Evolutionary conservation across 92 coral and sea anemone species (phyloP).

Genomic region (Pocillopora meandrina): DNA sequence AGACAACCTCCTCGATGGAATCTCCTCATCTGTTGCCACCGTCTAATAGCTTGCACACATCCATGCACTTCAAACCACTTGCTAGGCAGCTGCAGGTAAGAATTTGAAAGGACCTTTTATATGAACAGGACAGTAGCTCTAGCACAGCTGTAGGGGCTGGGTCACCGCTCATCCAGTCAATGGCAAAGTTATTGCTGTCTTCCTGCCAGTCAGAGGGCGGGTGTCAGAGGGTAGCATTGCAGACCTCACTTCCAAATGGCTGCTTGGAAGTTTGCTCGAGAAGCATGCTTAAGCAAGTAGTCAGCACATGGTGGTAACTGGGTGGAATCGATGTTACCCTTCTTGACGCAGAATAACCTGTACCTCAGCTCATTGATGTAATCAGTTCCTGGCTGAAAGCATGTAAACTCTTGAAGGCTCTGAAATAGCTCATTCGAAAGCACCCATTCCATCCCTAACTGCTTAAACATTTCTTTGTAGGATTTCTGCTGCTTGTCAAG

Average conservation of each 20-base stretch:
- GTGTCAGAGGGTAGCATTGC: conserved; percentile 31
- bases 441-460: conserved; percentile 44
- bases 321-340: conserved; percentile 45
- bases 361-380: conserved; percentile 19
- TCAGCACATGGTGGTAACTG: conserved; percentile 54
- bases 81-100: conserved; percentile 25
- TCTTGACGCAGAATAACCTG: conserved; percentile 57
- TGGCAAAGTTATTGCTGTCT: conserved; percentile 30
- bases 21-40: conserved; percentile 10
- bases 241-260: conserved; percentile 49
- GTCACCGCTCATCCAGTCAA: conserved; percentile 56
- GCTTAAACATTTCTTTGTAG: conserved; percentile 37
- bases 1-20: too few relatives aligned
- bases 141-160: conserved; percentile 46
- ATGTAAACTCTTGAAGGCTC: conserved; percentile 39
- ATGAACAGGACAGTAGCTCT: conserved; percentile 34
- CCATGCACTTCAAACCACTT: background rate
- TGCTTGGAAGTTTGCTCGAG: conserved; percentile 53
- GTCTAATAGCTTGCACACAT: conserved; percentile 2
- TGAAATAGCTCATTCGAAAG: conserved; percentile 35
- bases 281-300: conserved; percentile 26
- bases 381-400: background rate
- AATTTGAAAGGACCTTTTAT: background rate
- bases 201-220: conserved; percentile 38
- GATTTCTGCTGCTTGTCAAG: conserved; percentile 23